A percentile compares a stretch with the other conserved stretches of the same genome.
These are phyloP conservation scores for Crambe crambe DNA, from an alignment of 37 sponge, comb jelly and placozoan species.

Conservation along the genomic window DNA sequence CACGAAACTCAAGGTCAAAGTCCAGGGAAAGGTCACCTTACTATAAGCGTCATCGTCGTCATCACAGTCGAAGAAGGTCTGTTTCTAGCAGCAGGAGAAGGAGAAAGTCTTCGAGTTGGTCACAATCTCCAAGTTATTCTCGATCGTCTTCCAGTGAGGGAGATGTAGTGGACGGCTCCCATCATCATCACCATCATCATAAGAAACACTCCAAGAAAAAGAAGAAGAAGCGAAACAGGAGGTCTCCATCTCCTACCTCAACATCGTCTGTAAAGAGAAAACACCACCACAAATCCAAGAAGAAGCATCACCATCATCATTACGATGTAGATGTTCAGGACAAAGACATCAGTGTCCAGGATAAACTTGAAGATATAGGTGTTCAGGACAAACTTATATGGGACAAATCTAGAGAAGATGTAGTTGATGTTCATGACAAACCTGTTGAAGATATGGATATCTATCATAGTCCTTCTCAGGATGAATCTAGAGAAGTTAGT, in stretches of 20 bases:
- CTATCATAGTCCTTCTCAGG: not conserved
- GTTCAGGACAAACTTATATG: not conserved
- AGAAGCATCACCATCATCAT: conserved; percentile 16
- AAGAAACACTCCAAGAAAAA: not conserved
- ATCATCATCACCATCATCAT: not conserved
- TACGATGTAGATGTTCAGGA: not conserved
- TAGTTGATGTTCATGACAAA: not conserved
- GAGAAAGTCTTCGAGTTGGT: not conserved
- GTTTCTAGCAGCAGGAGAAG: too few species aligned
- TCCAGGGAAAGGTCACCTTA: conserved; percentile 8
- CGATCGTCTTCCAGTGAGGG: not conserved
- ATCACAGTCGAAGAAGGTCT: too few species aligned
- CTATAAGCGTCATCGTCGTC: too few species aligned
- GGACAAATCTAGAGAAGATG: not conserved
- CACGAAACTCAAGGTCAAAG: conserved; percentile 6
- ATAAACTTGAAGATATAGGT: not conserved
- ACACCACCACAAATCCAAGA: conserved; percentile 16
- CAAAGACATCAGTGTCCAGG: not conserved
- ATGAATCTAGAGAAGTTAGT: not conserved
- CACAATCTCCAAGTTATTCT: not conserved
- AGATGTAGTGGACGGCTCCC: not conserved
- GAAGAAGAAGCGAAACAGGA: not conserved
- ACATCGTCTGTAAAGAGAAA: not conserved
- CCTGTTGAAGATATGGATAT: not conserved
- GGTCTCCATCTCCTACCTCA: not conserved